Evolutionary conservation across 2,113 vertebrate species (phyloP), one percentile per base, ranked within the genome.

Genomic region (Symphodus melops): DNA sequence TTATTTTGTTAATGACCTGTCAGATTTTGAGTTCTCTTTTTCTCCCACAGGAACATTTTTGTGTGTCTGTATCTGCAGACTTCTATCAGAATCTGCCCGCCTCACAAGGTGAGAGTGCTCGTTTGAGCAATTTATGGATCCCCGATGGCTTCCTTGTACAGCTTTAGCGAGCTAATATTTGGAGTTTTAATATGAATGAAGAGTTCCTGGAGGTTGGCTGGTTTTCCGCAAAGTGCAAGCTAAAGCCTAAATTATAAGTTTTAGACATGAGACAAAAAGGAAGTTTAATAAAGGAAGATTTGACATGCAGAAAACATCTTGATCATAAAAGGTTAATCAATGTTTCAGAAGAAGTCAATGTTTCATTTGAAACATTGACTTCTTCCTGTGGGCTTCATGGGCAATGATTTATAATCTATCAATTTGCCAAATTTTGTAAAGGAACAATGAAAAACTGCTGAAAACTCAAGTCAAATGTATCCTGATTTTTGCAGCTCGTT

Each of bases 81-180:
- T 64, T 64, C 46, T 53, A 72, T 87, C 61, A 78, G 51, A 83
- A 65, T 61, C 42, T 68, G 51, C 59, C 48, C 25, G 11, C 33
- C 58, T 79, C 44, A 54, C 71, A 86, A 88, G 71, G 78, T 79
- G 73, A 83, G 64, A 83, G 64, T 19, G 37, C 68, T 87, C 66
- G 19, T 85, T 78, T 74, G 17, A 37, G 59, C 61, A 81, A 79
- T 87, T 88, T 72, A 83, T 83, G 53, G 59, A 4, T 33, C 69
- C 72, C 78, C 44, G 59, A 59, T 75, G 77, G 67, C 25, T 77
- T 77, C 55, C 67, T 36, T 49, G 37, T 61, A 72, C 56, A 73
- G 53, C 70, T 81, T 86, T 79, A 77, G 63, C 33, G 70, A 64
- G 79, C 72, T 84, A 86, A 87, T 85, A 74, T 88, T 88, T 88